These are phyloP conservation scores for Oceanodroma leucorhoa DNA, from an alignment of 2,797 vertebrate genomes.

Conservation along the genomic window DNA sequence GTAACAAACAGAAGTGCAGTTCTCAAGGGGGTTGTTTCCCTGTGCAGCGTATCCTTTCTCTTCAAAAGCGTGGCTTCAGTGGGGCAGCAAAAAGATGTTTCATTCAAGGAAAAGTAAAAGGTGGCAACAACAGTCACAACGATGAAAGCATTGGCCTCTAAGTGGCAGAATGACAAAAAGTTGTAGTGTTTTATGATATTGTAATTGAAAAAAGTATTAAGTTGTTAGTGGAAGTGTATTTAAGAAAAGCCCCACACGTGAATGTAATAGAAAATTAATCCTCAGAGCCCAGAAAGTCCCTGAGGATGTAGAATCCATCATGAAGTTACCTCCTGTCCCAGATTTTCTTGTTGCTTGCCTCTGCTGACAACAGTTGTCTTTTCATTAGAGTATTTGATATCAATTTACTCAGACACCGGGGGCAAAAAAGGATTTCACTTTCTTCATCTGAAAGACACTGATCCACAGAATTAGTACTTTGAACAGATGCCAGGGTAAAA, in stretches of 20 bases:
- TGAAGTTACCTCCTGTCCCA: conserved; percentile 55
- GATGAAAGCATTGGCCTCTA: not conserved
- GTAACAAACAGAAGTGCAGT: not conserved
- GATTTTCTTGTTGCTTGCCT: conserved; percentile 57
- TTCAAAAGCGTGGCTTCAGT: not conserved
- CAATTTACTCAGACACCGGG: conserved; percentile 61
- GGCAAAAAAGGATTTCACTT: conserved; percentile 57
- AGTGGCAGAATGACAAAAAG: conserved; percentile 14
- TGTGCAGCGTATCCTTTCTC: not conserved
- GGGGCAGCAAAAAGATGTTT: not conserved
- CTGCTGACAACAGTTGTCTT: conserved; percentile 62
- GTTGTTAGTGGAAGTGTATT: conserved; percentile 60
- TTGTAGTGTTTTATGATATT: not conserved
- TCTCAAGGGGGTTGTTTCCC: rapidly evolving
- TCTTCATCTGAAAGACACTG: conserved; percentile 56
- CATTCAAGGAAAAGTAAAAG: not conserved
- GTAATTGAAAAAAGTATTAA: conserved; percentile 53
- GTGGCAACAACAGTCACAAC: rapidly evolving
- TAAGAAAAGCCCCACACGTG: conserved; percentile 45
- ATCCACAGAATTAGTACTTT: conserved; percentile 54
- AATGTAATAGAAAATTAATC: conserved; percentile 64
- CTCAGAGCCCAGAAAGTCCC: conserved; percentile 52
- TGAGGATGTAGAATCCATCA: conserved; percentile 51
- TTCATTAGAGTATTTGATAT: conserved; percentile 52
- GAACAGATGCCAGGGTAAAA: conserved; percentile 41